phyloP scores from a whole-genome alignment of 2,113 vertebrate species.

The Solea senegalensis region DNA sequence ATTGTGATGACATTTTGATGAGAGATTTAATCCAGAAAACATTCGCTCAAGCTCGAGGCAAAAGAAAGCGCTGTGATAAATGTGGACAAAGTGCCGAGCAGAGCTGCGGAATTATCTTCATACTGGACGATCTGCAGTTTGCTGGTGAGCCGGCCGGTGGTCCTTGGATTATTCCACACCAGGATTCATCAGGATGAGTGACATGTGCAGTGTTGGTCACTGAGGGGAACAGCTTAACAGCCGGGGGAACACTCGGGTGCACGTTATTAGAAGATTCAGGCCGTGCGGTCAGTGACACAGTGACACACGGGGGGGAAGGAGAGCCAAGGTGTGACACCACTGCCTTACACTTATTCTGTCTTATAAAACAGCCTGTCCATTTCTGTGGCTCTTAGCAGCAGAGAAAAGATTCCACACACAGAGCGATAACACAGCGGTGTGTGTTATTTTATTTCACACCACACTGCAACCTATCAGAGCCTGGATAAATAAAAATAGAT shows the following conservation, averaged over 20 bases:
- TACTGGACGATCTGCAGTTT: constrained; percentile 17
- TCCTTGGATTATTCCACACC: constrained; percentile 47
- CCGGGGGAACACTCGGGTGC: constrained; percentile 25
- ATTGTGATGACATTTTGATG: too few species aligned
- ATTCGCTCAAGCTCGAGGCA: too few species aligned
- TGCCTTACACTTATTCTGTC: neutral
- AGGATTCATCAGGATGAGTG: constrained; percentile 61
- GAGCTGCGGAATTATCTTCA: constrained; percentile 18
- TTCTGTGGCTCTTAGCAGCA: neutral
- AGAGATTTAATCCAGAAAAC: too few species aligned
- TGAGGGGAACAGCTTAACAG: constrained; percentile 52
- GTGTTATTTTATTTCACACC: neutral
- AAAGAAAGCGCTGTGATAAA: too few species aligned
- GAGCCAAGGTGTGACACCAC: neutral
- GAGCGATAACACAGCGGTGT: neutral
- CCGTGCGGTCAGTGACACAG: neutral
- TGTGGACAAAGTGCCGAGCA: neutral
- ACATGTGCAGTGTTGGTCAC: constrained; percentile 44
- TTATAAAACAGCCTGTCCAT: neutral
- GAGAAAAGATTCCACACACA: neutral
- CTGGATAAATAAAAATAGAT: too few species aligned
- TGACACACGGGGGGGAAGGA: neutral
- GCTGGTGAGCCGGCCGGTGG: constrained; percentile 11
- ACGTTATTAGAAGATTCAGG: constrained; percentile 42
- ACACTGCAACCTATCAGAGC: neutral